phyloP scores from a whole-genome alignment of 2,113 vertebrate genomes.

The Pseudonaja textilis region DNA sequence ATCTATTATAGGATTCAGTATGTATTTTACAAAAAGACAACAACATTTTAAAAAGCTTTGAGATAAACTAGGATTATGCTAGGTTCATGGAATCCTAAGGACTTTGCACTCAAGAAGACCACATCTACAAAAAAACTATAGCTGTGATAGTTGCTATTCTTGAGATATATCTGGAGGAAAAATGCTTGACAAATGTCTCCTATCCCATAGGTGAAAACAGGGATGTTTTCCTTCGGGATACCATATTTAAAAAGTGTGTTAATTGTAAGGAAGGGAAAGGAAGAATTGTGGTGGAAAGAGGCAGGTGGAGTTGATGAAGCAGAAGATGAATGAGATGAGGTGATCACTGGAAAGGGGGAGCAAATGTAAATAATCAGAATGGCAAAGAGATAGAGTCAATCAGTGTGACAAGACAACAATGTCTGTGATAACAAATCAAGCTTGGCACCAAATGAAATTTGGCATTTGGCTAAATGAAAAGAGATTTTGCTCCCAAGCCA shows the following conservation, averaged over 20 bases:
- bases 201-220: slow-evolving; percentile 26
- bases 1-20: background rate
- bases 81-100: background rate
- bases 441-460: background rate
- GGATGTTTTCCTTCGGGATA: background rate
- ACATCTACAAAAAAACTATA: background rate
- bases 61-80: background rate
- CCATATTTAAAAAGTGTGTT: slow-evolving; percentile 25
- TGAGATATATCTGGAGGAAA: slow-evolving; percentile 35
- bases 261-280: rapidly evolving
- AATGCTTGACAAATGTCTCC: slow-evolving; percentile 35
- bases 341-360: rapidly evolving
- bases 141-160: background rate
- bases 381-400: background rate
- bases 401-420: background rate
- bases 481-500: background rate
- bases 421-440: background rate
- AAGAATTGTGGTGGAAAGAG: background rate
- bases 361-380: background rate
- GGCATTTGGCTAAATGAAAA: background rate
- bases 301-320: background rate
- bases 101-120: background rate
- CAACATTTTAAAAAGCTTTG: background rate
- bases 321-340: background rate
- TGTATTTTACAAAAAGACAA: background rate